These are phyloP conservation scores for Oenanthe oenanthe DNA, from an alignment of 2,113 vertebrate species.

Conservation along the genomic window DNA sequence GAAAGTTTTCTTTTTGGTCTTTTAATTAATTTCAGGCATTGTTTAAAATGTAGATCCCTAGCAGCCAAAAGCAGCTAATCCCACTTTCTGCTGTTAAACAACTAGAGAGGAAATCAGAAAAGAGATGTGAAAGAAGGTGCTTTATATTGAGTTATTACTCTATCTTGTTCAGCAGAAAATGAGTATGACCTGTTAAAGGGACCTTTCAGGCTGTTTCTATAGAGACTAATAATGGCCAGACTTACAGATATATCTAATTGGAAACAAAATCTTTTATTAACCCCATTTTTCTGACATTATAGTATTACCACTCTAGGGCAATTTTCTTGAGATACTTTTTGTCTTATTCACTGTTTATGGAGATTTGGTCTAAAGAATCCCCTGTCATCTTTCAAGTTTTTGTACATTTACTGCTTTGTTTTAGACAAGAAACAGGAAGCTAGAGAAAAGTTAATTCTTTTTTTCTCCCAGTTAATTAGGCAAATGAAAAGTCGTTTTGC, in stretches of 20 bases:
- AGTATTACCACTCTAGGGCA: neutral
- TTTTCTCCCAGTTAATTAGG: neutral
- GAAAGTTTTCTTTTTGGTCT: constrained; percentile 50
- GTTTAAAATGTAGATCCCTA: constrained; percentile 36
- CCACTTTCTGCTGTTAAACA: constrained; percentile 70
- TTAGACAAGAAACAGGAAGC: constrained; percentile 4
- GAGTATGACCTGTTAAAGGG: constrained; percentile 65
- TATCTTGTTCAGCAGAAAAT: constrained; percentile 74
- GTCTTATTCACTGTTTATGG: constrained; percentile 6
- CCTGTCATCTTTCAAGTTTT: neutral
- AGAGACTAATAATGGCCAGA: constrained; percentile 57
- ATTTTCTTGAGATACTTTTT: constrained; percentile 37
- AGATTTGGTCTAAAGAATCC: neutral
- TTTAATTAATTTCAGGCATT: constrained; percentile 77
- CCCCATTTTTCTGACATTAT: neutral
- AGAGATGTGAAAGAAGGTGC: constrained; percentile 51
- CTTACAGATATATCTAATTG: constrained; percentile 51
- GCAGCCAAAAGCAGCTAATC: constrained; percentile 69
- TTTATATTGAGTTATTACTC: constrained; percentile 73
- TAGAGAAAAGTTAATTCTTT: neutral
- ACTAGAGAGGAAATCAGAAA: constrained; percentile 69
- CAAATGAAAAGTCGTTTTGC: neutral
- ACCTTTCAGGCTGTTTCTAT: constrained; percentile 67
- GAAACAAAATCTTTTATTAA: constrained; percentile 53
- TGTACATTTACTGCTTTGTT: constrained; percentile 8